phyloP scores from a whole-genome alignment of 2,888 invertebrate genomes.

The Chironomus tentans region DNA sequence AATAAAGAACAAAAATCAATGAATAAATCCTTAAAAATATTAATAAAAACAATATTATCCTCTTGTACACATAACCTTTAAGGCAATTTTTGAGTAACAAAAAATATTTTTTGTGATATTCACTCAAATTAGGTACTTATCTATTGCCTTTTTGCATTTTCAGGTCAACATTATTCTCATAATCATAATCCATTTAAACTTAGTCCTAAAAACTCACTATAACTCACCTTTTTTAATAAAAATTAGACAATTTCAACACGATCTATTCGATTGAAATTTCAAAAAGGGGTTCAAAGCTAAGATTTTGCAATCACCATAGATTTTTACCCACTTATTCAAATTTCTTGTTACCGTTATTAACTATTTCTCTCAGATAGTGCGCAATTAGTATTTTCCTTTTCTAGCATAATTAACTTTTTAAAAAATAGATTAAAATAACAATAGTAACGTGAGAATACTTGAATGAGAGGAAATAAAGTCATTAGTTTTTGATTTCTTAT shows the following conservation, averaged over 20 bases:
- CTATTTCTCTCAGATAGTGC: too few relatives aligned
- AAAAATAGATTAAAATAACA: too few relatives aligned
- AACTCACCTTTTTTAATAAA: background rate
- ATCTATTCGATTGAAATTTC: background rate
- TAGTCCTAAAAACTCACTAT: background rate
- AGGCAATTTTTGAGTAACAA: background rate
- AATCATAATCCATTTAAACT: background rate
- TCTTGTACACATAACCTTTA: too few relatives aligned
- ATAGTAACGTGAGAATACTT: too few relatives aligned
- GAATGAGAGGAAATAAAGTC: too few relatives aligned
- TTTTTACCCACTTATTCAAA: background rate
- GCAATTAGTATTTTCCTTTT: too few relatives aligned
- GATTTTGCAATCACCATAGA: background rate
- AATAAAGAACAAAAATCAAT: background rate
- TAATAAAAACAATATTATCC: too few relatives aligned
- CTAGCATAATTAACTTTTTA: too few relatives aligned
- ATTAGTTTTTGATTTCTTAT: too few relatives aligned
- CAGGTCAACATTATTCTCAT: background rate
- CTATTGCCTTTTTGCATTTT: background rate
- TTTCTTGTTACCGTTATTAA: background rate
- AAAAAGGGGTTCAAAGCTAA: background rate
- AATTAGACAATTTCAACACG: background rate
- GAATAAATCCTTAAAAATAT: too few relatives aligned
- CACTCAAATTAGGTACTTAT: background rate
- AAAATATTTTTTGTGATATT: background rate